Base-by-base conservation (phyloP, 2,113 vertebrate species). In the Micronycteris hirsuta region DNA sequence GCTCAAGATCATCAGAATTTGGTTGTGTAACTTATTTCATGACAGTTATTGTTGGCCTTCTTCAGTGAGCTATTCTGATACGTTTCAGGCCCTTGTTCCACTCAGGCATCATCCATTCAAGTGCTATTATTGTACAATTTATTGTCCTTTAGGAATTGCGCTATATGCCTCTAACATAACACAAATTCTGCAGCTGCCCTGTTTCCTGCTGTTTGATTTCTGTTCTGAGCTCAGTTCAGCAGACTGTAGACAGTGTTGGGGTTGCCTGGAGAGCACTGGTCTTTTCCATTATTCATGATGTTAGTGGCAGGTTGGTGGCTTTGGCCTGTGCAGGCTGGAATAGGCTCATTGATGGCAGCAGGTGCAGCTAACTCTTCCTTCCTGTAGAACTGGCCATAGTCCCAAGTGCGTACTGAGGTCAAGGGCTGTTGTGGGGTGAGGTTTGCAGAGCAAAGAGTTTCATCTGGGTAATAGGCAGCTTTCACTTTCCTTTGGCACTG, bases 221-320 rank as follows among this genome's bases (percentile, higher is more conserved):
- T 73, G 80, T 84, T 74, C 70, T 45, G 70, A 36, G 56, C 76
- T 85, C 38, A 33, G 45, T 43, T 77, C 17, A 41, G 81, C 63
- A 67, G 71, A 36, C 28, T 61, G 52, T 47, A 73, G 45, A 45
- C 67, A 3, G 31, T 58, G 88, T 43, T 47, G 47, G 68, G 41
- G 54, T 31, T 56, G 81, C 43, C 80, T 17, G 7, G 33, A 74
- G 83, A 93, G 41, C 65, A 47, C 49, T 16, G 47, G 58, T 80
- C 52, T 91, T 93, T 92, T 90, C 81, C 61, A 73, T 92, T 87
- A 67, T 90, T 96, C 54, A 65, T 77, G 47, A 74, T 63, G 31
- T 31, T 58, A 52, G 58, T 16, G 36, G 41, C 85, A 54, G 45
- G 89, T 80, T 43, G 88, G 26, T n/a, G 73, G 61, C 63, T 89